A percentile compares a stretch with the other conserved stretches of the same genome.
Conservation (phyloP, 2,113 vertebrate species). For the Dasypus novemcinctus region DNA sequence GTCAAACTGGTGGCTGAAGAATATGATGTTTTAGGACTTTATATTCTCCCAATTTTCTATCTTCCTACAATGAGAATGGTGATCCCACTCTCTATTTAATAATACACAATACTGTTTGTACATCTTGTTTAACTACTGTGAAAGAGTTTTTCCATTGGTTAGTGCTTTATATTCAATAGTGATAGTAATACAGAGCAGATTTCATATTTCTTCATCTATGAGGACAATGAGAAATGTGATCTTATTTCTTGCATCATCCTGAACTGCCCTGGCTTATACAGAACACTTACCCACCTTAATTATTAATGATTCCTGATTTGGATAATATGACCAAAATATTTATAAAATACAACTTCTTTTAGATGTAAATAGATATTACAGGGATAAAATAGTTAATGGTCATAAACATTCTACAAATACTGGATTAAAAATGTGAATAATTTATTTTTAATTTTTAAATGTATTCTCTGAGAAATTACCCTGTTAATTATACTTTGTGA, state of each 20-base stretch:
- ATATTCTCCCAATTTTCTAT: not conserved
- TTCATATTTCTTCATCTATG: not conserved
- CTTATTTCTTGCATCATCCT: not conserved
- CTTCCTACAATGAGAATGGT: not conserved
- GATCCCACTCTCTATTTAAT: not conserved
- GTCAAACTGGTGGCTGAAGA: not conserved
- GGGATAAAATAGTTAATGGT: not conserved
- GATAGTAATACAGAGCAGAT: rapidly evolving
- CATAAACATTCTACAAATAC: not conserved
- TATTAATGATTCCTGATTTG: not conserved
- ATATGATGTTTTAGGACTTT: not conserved
- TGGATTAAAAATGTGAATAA: not conserved
- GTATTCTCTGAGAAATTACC: not conserved
- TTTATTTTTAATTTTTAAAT: slow-evolving; percentile 1
- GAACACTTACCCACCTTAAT: not conserved
- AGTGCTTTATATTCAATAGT: not conserved
- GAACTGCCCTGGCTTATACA: not conserved
- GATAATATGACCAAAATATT: not conserved
- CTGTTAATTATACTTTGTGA: not conserved
- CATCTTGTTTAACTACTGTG: not conserved
- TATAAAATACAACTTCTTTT: not conserved
- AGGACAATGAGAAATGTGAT: not conserved
- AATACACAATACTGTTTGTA: not conserved
- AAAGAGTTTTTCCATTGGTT: not conserved
- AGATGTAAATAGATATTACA: not conserved